Evolutionary conservation across 2,888 invertebrate species (phyloP).

Genomic region (Brenthis hecate): DNA sequence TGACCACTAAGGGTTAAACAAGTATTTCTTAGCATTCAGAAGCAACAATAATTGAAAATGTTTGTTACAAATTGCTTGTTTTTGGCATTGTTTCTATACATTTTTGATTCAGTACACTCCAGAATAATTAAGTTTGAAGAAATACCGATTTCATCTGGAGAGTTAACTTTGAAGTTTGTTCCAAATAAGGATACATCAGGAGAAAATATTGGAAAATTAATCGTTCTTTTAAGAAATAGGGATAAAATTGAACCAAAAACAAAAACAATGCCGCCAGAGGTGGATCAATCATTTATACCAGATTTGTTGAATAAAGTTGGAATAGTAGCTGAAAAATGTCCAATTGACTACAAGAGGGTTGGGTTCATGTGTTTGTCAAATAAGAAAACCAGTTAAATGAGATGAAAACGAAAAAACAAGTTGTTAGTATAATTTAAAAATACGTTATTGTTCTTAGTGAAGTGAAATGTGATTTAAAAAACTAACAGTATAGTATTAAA

Average conservation of each 20-base stretch:
- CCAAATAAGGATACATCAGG: neutral
- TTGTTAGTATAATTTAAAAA: neutral
- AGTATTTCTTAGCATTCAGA: neutral
- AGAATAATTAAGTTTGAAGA: constrained; percentile 21
- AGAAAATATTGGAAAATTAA: constrained; percentile 3
- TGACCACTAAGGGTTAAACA: too few relatives aligned
- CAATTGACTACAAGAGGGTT: neutral
- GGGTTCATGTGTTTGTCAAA: constrained; percentile 2
- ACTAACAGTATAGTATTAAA: too few relatives aligned
- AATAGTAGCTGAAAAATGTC: constrained; percentile 6
- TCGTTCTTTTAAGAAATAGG: neutral
- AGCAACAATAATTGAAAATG: constrained; percentile 8
- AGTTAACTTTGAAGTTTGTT: constrained; percentile 18
- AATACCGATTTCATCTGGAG: constrained; percentile 21
- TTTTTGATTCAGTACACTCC: constrained; percentile 1
- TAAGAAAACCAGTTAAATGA: neutral
- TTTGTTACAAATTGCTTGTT: neutral
- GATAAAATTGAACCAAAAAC: neutral
- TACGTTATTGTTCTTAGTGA: too few relatives aligned
- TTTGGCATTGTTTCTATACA: neutral
- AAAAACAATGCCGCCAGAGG: neutral
- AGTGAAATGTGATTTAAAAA: too few relatives aligned
- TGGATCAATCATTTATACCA: neutral
- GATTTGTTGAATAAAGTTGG: constrained; percentile 5
- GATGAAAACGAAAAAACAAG: neutral